These are phyloP conservation scores for Chesias legatella DNA, from an alignment of 2,888 invertebrate species.

Conservation along the genomic window DNA sequence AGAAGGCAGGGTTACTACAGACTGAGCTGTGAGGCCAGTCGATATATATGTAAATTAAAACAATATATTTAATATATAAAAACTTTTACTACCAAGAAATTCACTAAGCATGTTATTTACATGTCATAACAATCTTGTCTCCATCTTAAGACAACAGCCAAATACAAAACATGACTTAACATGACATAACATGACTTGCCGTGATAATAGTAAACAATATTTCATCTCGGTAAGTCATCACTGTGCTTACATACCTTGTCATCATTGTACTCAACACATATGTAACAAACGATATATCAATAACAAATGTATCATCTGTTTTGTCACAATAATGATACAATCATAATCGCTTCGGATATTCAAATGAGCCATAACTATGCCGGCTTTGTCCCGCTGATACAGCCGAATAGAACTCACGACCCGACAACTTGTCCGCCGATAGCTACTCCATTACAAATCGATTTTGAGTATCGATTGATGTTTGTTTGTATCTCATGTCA, in stretches of 20 bases:
- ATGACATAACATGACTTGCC: too few relatives aligned
- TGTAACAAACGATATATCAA: slow-evolving; percentile 29
- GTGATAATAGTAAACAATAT: background rate
- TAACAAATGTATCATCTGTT: slow-evolving; percentile 21
- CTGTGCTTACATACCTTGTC: background rate
- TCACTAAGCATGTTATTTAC: too few relatives aligned
- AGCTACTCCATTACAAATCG: slow-evolving; percentile 20
- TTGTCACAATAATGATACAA: slow-evolving; percentile 39
- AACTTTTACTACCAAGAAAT: too few relatives aligned
- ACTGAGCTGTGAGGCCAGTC: too few relatives aligned
- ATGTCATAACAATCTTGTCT: too few relatives aligned
- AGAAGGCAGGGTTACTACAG: too few relatives aligned
- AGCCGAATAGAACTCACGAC: slow-evolving; percentile 21
- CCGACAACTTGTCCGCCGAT: slow-evolving; percentile 25
- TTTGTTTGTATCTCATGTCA: slow-evolving; percentile 11
- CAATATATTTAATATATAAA: too few relatives aligned
- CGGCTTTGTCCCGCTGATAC: slow-evolving; percentile 16
- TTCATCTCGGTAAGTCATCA: slow-evolving; percentile 1
- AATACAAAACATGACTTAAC: too few relatives aligned
- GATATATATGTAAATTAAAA: too few relatives aligned
- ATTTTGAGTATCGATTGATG: slow-evolving; percentile 13
- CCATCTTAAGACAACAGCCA: too few relatives aligned
- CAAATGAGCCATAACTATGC: slow-evolving; percentile 44
- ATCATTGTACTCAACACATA: slow-evolving; percentile 3
- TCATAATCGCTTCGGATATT: slow-evolving; percentile 46